phyloP scores from a whole-genome alignment of 2,888 invertebrate species.

The Balanococcus diminutus region DNA sequence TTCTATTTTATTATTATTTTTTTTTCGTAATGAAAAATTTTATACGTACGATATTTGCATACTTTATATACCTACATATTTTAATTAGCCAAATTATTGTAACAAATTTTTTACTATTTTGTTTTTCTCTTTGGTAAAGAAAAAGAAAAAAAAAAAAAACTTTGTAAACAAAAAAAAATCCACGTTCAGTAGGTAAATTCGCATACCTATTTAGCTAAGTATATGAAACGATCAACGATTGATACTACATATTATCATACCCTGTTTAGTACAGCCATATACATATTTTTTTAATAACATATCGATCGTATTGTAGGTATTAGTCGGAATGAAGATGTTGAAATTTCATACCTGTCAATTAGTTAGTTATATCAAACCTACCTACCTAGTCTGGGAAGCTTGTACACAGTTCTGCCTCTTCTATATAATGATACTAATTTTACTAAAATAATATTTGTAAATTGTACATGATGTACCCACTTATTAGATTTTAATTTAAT shows the following conservation, averaged over 20 bases:
- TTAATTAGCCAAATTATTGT: constrained; percentile 8
- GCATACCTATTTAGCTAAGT: background rate
- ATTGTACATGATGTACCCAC: constrained; percentile 37
- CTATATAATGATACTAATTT: background rate
- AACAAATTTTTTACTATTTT: background rate
- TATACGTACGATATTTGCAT: constrained; percentile 25
- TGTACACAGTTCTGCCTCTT: constrained; percentile 5
- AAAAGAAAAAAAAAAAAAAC: background rate
- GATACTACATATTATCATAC: background rate
- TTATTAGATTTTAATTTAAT: constrained; percentile 9
- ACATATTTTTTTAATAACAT: background rate
- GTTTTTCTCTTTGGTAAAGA: background rate
- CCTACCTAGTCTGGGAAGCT: constrained; percentile 15
- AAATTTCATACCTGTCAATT: constrained; percentile 24
- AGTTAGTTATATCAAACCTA: background rate
- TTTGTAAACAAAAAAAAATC: background rate
- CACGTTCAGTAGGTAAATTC: background rate
- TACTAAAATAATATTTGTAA: constrained; percentile 20
- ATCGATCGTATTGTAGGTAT: too few species aligned
- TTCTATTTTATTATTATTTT: background rate
- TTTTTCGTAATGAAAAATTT: constrained; percentile 11
- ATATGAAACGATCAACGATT: background rate
- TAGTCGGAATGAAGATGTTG: background rate
- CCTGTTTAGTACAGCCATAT: background rate
- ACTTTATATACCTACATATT: background rate